Conservation (phyloP, 2,888 invertebrate species). For the Lottia scabra region DNA sequence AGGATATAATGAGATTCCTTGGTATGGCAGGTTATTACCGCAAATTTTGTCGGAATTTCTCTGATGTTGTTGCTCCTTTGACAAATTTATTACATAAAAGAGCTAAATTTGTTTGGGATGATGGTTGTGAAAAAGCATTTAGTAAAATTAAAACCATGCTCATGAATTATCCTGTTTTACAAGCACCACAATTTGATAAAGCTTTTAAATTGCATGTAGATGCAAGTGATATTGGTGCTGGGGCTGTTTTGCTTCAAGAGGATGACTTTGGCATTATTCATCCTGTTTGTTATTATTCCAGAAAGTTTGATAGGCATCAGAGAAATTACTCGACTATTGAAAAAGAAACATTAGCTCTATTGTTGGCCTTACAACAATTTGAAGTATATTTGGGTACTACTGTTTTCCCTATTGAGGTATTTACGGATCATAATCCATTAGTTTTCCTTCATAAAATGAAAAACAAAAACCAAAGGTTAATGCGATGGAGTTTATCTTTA, state of each 20-base stretch:
- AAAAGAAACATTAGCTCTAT: slow-evolving; percentile 36
- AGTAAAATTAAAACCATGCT: slow-evolving; percentile 44
- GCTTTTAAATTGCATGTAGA: slow-evolving; percentile 39
- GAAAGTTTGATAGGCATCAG: slow-evolving; percentile 35
- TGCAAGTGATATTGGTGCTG: slow-evolving; percentile 41
- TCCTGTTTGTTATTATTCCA: slow-evolving; percentile 37
- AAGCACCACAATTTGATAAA: slow-evolving; percentile 16
- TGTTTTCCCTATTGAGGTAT: slow-evolving; percentile 24
- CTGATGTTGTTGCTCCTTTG: slow-evolving; percentile 19
- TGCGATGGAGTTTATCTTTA: slow-evolving; percentile 30
- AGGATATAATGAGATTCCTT: slow-evolving; percentile 30
- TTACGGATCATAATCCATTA: slow-evolving; percentile 38
- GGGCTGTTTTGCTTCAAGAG: slow-evolving; percentile 39
- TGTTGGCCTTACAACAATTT: slow-evolving; percentile 35
- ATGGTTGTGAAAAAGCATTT: slow-evolving; percentile 49
- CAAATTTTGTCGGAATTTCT: slow-evolving; percentile 33
- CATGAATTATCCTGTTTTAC: slow-evolving; percentile 23
- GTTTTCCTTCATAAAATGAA: slow-evolving; percentile 33
- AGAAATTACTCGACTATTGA: slow-evolving; percentile 37
- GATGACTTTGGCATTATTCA: slow-evolving; percentile 31
- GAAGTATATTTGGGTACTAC: slow-evolving; percentile 27
- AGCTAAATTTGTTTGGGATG: slow-evolving; percentile 44
- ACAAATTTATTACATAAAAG: slow-evolving; percentile 21
- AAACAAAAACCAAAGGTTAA: slow-evolving; percentile 26
- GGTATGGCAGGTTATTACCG: slow-evolving; percentile 31